phyloP scores from a whole-genome alignment of 2,113 vertebrate species.

The Syngnathus scovelli region DNA sequence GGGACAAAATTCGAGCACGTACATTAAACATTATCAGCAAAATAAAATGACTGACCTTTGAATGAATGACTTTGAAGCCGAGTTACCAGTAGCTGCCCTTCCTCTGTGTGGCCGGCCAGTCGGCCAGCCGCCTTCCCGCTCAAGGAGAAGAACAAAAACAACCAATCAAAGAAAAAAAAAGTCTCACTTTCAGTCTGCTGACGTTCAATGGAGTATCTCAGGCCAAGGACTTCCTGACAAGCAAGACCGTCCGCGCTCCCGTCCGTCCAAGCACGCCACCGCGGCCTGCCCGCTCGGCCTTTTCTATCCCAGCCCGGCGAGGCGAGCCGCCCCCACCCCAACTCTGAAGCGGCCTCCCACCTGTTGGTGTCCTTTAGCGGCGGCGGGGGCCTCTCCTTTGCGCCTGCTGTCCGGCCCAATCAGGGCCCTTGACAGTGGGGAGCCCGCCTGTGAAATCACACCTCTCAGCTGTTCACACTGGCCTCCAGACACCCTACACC shows the following conservation, averaged over 20 bases:
- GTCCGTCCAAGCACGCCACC: slow-evolving; percentile 52
- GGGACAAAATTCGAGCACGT: too few species aligned
- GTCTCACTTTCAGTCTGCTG: slow-evolving; percentile 4
- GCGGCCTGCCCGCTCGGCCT: slow-evolving; percentile 68
- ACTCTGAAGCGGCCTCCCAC: slow-evolving; percentile 72
- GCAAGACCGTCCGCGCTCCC: not conserved
- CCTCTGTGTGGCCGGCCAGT: too few species aligned
- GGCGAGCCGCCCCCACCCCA: slow-evolving; percentile 56
- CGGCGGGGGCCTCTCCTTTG: slow-evolving; percentile 70
- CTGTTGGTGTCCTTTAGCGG: slow-evolving; percentile 94
- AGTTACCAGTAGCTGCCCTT: not conserved
- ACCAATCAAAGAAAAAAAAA: not conserved
- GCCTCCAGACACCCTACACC: slow-evolving; percentile 75
- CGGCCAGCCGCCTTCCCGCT: not conserved
- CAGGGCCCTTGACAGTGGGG: slow-evolving; percentile 80
- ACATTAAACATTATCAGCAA: not conserved
- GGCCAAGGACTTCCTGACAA: too few species aligned
- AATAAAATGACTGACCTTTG: slow-evolving; percentile 12
- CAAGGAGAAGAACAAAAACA: not conserved
- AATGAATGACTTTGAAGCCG: not conserved
- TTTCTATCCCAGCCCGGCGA: slow-evolving; percentile 77
- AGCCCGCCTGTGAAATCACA: slow-evolving; percentile 82
- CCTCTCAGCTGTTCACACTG: slow-evolving; percentile 90
- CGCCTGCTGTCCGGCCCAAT: slow-evolving; percentile 95
- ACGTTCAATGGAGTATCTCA: not conserved